Conservation (phyloP, 2,113 vertebrate species). For the Gallinago media region DNA sequence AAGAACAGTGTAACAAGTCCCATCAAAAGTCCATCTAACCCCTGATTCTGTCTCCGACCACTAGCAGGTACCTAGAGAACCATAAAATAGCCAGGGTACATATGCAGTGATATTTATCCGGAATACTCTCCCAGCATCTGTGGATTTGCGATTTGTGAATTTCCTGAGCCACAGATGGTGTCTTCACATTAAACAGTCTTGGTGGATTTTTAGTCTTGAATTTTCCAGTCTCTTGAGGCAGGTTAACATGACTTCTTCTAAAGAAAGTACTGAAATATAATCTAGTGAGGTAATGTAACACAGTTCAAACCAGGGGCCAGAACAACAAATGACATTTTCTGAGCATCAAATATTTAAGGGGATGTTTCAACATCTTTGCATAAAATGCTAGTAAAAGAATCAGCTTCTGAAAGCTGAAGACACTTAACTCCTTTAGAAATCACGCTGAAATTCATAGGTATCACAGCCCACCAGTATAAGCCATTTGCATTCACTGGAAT, state of each 20-base stretch:
- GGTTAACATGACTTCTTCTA: neutral
- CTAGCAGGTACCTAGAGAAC: neutral
- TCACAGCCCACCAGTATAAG: neutral
- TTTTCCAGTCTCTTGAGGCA: neutral
- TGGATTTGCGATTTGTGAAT: neutral
- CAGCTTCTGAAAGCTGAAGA: neutral
- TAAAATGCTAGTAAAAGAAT: neutral
- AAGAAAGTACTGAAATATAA: neutral
- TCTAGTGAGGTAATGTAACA: neutral
- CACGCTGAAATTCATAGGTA: accelerated
- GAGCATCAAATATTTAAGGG: neutral
- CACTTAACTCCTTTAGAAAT: neutral
- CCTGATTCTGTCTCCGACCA: neutral
- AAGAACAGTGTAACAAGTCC: neutral
- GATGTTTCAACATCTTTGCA: neutral
- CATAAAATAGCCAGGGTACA: neutral
- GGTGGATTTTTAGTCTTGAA: neutral
- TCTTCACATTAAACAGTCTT: neutral
- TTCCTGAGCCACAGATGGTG: neutral
- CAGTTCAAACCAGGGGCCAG: neutral
- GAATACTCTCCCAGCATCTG: neutral
- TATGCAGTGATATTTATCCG: neutral
- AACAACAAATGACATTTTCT: neutral
- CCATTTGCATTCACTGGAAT: neutral
- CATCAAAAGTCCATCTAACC: neutral